A percentile compares a stretch with the other conserved stretches of the same genome.
These are phyloP conservation scores for Ptilorrhoa leucosticta DNA, from an alignment of 2,113 vertebrate genomes.

Conservation along the genomic window DNA sequence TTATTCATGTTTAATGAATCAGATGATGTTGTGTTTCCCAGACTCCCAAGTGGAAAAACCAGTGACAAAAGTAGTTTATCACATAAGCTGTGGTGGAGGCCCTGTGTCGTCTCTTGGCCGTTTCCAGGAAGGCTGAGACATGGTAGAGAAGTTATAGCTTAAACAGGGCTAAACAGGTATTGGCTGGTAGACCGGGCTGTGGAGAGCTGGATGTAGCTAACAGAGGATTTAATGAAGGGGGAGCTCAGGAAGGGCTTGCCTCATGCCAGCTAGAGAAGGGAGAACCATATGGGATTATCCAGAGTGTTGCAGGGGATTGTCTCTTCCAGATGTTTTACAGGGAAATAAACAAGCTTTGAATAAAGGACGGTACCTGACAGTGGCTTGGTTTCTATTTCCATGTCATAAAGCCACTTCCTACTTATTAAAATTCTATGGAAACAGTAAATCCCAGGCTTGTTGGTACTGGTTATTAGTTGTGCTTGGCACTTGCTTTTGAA, in stretches of 20 bases:
- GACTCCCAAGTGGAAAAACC: background rate
- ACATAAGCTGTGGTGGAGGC: background rate
- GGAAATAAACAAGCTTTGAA: background rate
- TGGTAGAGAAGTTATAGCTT: background rate
- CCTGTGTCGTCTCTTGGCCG: fast-evolving
- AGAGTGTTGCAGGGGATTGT: background rate
- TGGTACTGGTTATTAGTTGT: background rate
- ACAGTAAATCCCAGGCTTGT: background rate
- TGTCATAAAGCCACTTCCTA: background rate
- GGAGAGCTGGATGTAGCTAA: background rate
- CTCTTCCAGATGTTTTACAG: background rate
- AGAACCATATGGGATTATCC: background rate
- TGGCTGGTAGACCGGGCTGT: background rate
- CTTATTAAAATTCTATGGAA: background rate
- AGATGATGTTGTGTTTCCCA: background rate
- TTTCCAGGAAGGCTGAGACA: background rate
- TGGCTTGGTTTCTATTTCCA: background rate
- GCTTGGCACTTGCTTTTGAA: background rate
- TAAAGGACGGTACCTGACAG: background rate
- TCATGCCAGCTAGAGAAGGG: background rate
- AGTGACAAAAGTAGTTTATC: background rate
- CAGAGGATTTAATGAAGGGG: background rate
- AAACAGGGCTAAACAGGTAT: background rate
- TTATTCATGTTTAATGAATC: background rate
- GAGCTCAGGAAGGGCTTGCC: background rate